Evolutionary conservation across 2,113 vertebrate genomes (phyloP).

Genomic region (Ovis aries): DNA sequence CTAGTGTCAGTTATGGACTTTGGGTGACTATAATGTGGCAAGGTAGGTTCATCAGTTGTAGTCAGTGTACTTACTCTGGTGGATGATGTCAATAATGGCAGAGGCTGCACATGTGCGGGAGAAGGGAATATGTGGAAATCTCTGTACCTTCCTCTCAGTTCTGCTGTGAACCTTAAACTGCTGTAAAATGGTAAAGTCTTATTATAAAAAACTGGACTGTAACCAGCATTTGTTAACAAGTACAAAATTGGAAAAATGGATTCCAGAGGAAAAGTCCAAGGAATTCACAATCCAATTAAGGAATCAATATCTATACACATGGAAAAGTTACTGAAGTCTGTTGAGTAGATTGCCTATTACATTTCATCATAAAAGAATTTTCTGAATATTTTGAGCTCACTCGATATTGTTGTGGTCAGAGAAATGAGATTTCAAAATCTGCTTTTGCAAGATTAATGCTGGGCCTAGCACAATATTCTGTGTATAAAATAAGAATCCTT

Average conservation of each 20-base stretch:
- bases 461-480: background rate
- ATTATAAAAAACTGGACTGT: background rate
- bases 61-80: background rate
- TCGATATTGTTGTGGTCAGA: background rate
- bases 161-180: background rate
- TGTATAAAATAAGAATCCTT: background rate
- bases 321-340: background rate
- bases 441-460: background rate
- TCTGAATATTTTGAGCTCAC: background rate
- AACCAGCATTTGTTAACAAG: background rate
- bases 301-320: background rate
- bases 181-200: background rate
- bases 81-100: background rate
- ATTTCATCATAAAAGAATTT: background rate
- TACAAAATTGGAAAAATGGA: background rate
- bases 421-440: background rate
- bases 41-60: background rate
- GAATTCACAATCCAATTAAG: background rate
- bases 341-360: background rate
- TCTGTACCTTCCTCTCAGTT: background rate
- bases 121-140: background rate
- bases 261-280: background rate
- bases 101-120: background rate
- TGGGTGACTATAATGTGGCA: background rate
- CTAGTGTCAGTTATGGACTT: background rate